phyloP scores from a whole-genome alignment of 2,888 invertebrate species.

The Temnothorax ravouxi region DNA sequence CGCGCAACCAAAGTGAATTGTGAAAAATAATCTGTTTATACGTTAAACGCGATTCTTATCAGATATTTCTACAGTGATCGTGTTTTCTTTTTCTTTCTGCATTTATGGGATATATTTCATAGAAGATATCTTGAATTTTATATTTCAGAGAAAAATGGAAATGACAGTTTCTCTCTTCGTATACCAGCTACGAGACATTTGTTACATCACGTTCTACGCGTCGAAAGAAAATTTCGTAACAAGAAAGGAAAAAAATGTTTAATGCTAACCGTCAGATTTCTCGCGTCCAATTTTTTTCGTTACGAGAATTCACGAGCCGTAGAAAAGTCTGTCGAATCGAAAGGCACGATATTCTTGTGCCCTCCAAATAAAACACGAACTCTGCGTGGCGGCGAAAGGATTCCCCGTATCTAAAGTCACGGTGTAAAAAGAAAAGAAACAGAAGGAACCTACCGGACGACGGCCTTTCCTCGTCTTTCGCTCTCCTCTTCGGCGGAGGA shows the following conservation, averaged over 20 bases:
- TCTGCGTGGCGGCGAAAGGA: background rate
- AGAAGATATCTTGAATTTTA: background rate
- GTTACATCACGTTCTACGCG: background rate
- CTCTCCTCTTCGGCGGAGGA: background rate
- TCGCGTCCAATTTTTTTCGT: background rate
- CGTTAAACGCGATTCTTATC: background rate
- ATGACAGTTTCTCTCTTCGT: background rate
- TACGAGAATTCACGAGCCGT: too few relatives aligned
- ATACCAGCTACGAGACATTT: background rate
- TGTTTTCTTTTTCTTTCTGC: background rate
- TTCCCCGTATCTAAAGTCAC: background rate
- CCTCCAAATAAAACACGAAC: background rate
- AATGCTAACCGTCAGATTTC: background rate
- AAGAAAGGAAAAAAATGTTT: background rate
- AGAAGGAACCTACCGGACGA: background rate
- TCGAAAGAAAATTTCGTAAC: background rate
- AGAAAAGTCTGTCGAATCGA: background rate
- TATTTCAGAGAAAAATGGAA: background rate
- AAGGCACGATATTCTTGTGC: background rate
- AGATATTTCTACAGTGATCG: background rate
- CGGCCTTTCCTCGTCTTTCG: background rate
- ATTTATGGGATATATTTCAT: background rate
- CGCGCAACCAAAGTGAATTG: background rate
- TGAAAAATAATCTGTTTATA: background rate
- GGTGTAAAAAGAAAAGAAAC: background rate